Conservation (phyloP, 2,797 vertebrate genomes). For the Phoeniculus purpureus region DNA sequence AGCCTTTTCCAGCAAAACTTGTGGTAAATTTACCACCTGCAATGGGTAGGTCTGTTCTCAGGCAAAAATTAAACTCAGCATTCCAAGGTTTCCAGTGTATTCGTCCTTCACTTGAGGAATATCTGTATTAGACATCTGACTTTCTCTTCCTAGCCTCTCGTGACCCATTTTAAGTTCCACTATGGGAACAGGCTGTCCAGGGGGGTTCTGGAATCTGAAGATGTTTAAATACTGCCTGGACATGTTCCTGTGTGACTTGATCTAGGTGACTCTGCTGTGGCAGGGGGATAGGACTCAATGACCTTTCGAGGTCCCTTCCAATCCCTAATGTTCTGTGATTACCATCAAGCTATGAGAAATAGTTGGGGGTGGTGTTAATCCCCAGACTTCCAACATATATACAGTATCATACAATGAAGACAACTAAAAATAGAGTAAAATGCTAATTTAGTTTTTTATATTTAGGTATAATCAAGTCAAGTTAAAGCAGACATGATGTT, state of each 20-base stretch:
- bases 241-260: too few relatives aligned
- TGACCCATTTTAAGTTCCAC: conserved; percentile 10
- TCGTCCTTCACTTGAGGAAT: not conserved
- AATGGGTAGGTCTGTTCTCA: not conserved
- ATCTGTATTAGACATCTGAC: not conserved
- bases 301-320: too few relatives aligned
- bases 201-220: too few relatives aligned
- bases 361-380: conserved; percentile 53
- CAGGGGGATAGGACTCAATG: too few relatives aligned
- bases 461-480: conserved; percentile 81
- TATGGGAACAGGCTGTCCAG: not conserved
- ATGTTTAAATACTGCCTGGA: too few relatives aligned
- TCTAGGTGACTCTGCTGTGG: too few relatives aligned
- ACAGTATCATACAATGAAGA: conserved; percentile 76
- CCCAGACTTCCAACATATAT: conserved; percentile 71
- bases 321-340: not conserved
- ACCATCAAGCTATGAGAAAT: conserved; percentile 37
- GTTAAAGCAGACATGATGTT: conserved; percentile 77
- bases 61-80: not conserved
- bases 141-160: not conserved
- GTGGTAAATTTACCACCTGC: not conserved
- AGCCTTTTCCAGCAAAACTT: not conserved
- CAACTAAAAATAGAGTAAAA: conserved; percentile 78
- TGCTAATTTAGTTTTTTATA: conserved; percentile 81
- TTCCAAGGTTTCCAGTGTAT: not conserved